Evolutionary conservation across 1,140 invertebrate genomes (phyloP).

Genomic region (Bombus fervidus): DNA sequence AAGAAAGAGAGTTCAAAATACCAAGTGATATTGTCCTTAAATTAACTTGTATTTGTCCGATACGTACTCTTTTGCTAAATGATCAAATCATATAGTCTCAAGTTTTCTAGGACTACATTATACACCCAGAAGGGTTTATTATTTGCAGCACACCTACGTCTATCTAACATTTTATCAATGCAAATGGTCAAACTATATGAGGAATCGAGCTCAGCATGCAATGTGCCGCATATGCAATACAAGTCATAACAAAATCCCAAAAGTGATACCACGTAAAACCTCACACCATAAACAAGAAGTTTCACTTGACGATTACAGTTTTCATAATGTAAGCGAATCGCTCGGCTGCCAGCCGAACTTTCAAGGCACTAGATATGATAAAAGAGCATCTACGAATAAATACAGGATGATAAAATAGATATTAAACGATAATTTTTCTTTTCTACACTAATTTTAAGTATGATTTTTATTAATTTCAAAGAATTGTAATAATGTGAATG

Average conservation of each 20-base stretch:
- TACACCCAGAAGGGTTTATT: constrained; percentile 33
- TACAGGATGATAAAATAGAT: not conserved
- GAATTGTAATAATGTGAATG: not conserved
- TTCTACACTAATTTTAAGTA: not conserved
- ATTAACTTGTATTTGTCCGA: constrained; percentile 2
- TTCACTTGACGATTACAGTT: constrained; percentile 9
- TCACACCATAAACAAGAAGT: constrained; percentile 64
- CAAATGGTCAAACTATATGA: constrained; percentile 62
- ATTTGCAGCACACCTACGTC: constrained; percentile 56
- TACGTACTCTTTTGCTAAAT: not conserved
- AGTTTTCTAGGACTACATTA: constrained; percentile 39
- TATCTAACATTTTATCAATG: constrained; percentile 60
- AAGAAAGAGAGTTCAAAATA: not conserved
- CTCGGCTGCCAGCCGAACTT: constrained; percentile 67
- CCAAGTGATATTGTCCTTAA: not conserved
- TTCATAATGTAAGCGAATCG: constrained; percentile 33
- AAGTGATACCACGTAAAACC: constrained; percentile 73
- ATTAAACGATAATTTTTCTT: too few relatives aligned
- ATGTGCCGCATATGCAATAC: constrained; percentile 68
- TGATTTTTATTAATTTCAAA: not conserved
- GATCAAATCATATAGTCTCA: constrained; percentile 6
- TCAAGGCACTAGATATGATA: constrained; percentile 25
- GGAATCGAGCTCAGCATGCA: constrained; percentile 67
- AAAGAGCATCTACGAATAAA: constrained; percentile 24
- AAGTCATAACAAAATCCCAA: constrained; percentile 72